Evolutionary conservation across 1,140 invertebrate species (phyloP), one percentile per base, ranked within the genome.

Genomic region (Heterodera carotae): DNA sequence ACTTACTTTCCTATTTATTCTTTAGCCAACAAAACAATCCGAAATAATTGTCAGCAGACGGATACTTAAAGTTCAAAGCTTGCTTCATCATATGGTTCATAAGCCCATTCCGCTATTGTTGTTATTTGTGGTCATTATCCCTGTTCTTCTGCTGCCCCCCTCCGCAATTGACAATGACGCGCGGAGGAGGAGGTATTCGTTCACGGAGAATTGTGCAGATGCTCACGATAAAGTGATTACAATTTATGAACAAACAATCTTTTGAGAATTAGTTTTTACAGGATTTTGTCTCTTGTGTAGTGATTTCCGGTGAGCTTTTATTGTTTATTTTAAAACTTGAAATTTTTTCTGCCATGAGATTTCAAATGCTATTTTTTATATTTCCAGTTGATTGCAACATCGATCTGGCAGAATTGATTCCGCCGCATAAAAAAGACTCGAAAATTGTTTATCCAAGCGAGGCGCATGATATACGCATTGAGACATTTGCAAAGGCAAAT

Each of bases 391-490:
- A 74, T 74, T 74, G 72, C 39, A 62, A 43, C 15, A 64, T 62
- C n/a, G 39, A 74, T 31, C 15, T 62, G 59, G 72, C 66, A 29
- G 36, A 27, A 39, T 64, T 74, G 39, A 29, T 74, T 25, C 72
- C 72, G 36, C 27, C 72, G 2, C 2, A 18, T 10, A 18, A 3
- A 62, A 18, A 64, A n/a, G 25, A 29, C 53, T 5, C n/a, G 31
- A 66, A 66, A 34, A 2, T 27, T 7, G 29, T 66, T 56, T 74
- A 62, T 34, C 72, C 72, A 15, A 75, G 78, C 18, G 85, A 86
- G 75, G 86, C 86, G 4, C 85, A 87, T 68, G 85, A 87, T 43
- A 56, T 87, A 22, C 78, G 85, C 34, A 77, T 87, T 34, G 82
- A 87, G 27, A 69, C 83, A 2, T 79, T 80, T 39, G 77, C 82